Evolutionary conservation across 2,888 invertebrate species (phyloP), one percentile per base, ranked within the genome.

Genomic region (Stomorhina lunata): DNA sequence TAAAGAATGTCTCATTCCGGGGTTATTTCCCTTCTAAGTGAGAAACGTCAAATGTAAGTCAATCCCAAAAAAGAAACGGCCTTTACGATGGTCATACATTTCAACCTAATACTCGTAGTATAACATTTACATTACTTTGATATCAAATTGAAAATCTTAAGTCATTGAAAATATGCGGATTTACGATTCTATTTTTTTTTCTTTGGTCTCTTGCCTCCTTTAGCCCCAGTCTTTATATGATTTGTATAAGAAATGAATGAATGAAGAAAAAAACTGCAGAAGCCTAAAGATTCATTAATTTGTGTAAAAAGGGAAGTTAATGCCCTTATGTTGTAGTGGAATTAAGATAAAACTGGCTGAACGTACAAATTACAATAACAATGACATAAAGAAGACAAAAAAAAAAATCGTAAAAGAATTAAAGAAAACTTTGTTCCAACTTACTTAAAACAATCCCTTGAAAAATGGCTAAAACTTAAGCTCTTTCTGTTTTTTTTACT

Each of bases 391-490:
- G n/a, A n/a, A n/a, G n/a, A n/a, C n/a, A 45, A 25, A 48, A 4
- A 22, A 27, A 29, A 32, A 43, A 40, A 48, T 27, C 22, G 4
- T 17, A 22, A 34, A 69, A 76, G 45, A 78, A 59, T 9, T 57
- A 7, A 4, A 15, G 40, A 63, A 77, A 77, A 63, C 20, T 80
- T 72, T 66, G 66, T 59, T 79, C 34, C 63, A 75, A 73, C 59
- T 71, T 45, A 55, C 55, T 68, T 80, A 73, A 72, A 80, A 73
- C 66, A 80, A 82, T 79, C 82, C 79, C 79, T 76, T 76, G 61
- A 65, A 82, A 82, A 79, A 79, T 79, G 53, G 71, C 79, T 76
- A 45, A 79, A 75, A 76, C 82, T 82, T 82, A 82, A 76, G 82
- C 66, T 71, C 50, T 71, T 75, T 78, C 34, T 57, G 0, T 73